Evolutionary conservation across 2,113 vertebrate genomes (phyloP).

Genomic region (Cynopterus brachyotis): DNA sequence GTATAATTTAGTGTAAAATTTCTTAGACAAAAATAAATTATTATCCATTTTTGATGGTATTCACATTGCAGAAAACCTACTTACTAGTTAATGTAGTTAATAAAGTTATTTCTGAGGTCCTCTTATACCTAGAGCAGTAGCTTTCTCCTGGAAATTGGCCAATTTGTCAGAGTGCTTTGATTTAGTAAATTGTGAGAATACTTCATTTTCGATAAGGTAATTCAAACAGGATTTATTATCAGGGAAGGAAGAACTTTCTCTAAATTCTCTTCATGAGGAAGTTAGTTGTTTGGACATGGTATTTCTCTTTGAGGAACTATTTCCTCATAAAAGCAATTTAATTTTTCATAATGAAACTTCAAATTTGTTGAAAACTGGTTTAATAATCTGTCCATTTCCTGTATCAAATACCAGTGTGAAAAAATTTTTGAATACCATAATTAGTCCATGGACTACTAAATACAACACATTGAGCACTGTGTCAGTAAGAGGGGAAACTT

Average conservation of each 20-base stretch:
- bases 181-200: neutral
- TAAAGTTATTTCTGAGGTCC: neutral
- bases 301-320: slow-evolving; percentile 26
- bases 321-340: slow-evolving; percentile 42
- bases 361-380: slow-evolving; percentile 6
- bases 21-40: slow-evolving; percentile 8
- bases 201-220: neutral
- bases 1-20: neutral
- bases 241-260: neutral
- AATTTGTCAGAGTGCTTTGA: neutral
- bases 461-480: neutral
- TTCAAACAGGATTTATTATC: slow-evolving; percentile 22
- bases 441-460: neutral
- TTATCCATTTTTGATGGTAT: neutral
- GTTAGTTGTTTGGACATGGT: neutral
- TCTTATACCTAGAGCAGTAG: neutral
- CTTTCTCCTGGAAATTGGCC: neutral
- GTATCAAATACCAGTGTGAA: neutral
- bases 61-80: neutral
- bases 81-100: neutral
- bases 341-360: neutral
- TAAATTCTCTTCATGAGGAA: slow-evolving; percentile 18
- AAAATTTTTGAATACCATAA: neutral
- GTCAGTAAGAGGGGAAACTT: neutral
- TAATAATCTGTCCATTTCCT: slow-evolving; percentile 8